Conservation (phyloP, 2,113 vertebrate species). For the Anoura caudifer region DNA sequence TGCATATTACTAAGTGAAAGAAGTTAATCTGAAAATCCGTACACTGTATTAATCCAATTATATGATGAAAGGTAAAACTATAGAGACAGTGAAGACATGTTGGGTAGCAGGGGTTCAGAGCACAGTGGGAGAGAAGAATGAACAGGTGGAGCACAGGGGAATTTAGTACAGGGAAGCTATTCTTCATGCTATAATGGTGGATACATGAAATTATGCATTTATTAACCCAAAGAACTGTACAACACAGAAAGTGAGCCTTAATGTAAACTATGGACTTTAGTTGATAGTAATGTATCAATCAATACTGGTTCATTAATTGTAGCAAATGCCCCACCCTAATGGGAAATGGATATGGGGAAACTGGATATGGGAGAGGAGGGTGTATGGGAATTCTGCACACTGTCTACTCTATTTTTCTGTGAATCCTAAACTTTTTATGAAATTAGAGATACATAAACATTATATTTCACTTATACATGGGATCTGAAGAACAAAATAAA, state of each 20-base stretch:
- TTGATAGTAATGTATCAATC: not conserved
- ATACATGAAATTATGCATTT: too few species aligned
- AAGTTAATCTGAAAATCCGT: not conserved
- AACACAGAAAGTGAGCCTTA: not conserved
- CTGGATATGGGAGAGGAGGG: not conserved
- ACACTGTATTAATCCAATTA: not conserved
- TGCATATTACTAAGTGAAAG: not conserved
- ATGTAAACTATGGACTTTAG: not conserved
- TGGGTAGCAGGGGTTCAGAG: not conserved
- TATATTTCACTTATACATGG: not conserved
- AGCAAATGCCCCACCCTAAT: not conserved
- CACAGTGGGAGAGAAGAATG: not conserved
- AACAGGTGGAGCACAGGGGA: too few species aligned
- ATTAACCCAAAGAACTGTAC: too few species aligned
- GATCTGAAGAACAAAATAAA: not conserved
- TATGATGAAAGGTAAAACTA: not conserved
- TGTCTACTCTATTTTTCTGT: not conserved
- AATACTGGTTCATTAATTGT: not conserved
- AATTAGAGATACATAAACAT: not conserved
- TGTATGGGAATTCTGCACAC: not conserved
- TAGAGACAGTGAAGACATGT: not conserved
- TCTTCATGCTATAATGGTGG: too few species aligned
- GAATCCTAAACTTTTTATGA: not conserved
- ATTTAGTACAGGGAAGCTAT: too few species aligned
- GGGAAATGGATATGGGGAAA: not conserved